Percentiles rank a stretch among this genome's conserved stretches.
Conservation (phyloP, 2,797 vertebrate species). For the Meda fulgida region DNA sequence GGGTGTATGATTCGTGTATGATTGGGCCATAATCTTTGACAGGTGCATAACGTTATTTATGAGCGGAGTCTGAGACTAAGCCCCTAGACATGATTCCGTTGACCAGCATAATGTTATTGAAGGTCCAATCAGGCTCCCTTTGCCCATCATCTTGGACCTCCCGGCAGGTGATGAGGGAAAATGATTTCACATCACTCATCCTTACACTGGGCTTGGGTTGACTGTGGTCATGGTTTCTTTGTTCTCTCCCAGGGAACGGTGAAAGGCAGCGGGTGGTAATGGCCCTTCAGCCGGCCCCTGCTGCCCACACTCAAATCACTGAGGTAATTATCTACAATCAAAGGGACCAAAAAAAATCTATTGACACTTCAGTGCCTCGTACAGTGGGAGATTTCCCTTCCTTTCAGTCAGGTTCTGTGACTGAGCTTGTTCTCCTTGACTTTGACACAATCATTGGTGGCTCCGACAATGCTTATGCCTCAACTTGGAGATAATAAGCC, state of each 20-base stretch:
- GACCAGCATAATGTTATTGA: neutral
- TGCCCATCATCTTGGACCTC: conserved; percentile 24
- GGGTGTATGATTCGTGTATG: too few relatives aligned
- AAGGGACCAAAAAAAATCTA: conserved; percentile 57
- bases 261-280: conserved; percentile 25
- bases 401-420: conserved; percentile 46
- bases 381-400: conserved; percentile 43
- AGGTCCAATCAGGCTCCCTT: conserved; percentile 21
- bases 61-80: neutral
- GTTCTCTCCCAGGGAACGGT: conserved; percentile 39
- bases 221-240: conserved; percentile 41
- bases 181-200: conserved; percentile 50
- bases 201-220: conserved; percentile 34
- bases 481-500: conserved; percentile 2
- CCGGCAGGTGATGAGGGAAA: conserved; percentile 49
- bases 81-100: neutral
- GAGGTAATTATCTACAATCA: conserved; percentile 70
- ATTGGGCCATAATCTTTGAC: neutral
- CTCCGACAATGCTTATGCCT: conserved; percentile 25
- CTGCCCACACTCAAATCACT: conserved; percentile 59
- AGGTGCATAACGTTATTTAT: neutral
- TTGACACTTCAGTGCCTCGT: conserved; percentile 55
- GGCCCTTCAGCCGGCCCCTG: conserved; percentile 43
- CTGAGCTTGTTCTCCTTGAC: conserved; percentile 53
- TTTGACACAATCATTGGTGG: conserved; percentile 60